These are phyloP conservation scores for Drosophila willistoni DNA, from an alignment of 1,140 invertebrate genomes.

Conservation along the genomic window DNA sequence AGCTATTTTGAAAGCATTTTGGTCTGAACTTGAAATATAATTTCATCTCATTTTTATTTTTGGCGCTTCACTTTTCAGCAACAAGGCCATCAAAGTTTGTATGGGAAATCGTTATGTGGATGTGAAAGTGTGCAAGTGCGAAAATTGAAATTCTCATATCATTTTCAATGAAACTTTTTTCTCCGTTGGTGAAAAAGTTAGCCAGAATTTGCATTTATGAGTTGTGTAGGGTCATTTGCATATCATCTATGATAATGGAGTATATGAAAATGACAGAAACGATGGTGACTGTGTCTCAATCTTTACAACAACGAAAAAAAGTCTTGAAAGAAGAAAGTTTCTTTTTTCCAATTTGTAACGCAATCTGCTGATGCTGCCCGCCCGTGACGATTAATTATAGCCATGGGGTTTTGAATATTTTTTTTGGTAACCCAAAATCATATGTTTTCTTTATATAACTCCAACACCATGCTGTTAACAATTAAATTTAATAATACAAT, in stretches of 20 bases:
- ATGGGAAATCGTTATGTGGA: constrained; percentile 48
- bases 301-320: background rate
- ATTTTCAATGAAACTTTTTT: constrained; percentile 1
- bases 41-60: constrained; percentile 29
- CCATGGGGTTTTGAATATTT: background rate
- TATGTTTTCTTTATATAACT: constrained; percentile 50
- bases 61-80: constrained; percentile 19
- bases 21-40: constrained; percentile 72
- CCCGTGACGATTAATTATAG: constrained; percentile 4
- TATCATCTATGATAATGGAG: constrained; percentile 9
- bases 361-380: background rate
- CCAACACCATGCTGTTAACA: constrained; percentile 38
- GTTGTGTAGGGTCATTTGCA: constrained; percentile 4
- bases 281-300: background rate
- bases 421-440: constrained; percentile 28
- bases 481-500: constrained; percentile 47
- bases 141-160: constrained; percentile 37
- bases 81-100: constrained; percentile 44
- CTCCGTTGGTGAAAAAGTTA: background rate
- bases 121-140: constrained; percentile 17
- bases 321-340: background rate
- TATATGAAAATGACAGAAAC: background rate
- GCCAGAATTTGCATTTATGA: constrained; percentile 8
- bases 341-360: constrained; percentile 8
- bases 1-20: constrained; percentile 60